Percentiles rank a stretch among this genome's conserved stretches.
Evolutionary conservation across 2,113 vertebrate genomes (phyloP).

Genomic region (Xenopus tropicalis): UCB_Xtro_10.0 CM004445.2:8400501-8401000

Average conservation of each 20-base stretch:
- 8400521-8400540: no score
- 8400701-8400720: conserved; percentile 74
- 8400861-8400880: not conserved
- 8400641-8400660: conserved; percentile 96
- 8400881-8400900: not conserved
- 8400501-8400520: no score
- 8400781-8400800: no score
- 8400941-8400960: not conserved
- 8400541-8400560: no score
- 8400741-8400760: conserved; percentile 69
- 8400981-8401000: not conserved
- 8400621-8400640: conserved; percentile 98
- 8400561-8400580: no score
- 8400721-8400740: conserved; percentile 63
- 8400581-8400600: conserved; percentile 55
- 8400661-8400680: conserved; percentile 88
- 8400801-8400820: no score
- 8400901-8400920: not conserved
- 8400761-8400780: no score
- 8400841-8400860: not conserved
- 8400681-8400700: conserved; percentile 64
- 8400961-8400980: not conserved
- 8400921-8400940: not conserved
- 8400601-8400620: conserved; percentile 98
- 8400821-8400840: not conserved